Base-by-base conservation (phyloP, 2,113 vertebrate species). In the Hystrix brachyura region DNA sequence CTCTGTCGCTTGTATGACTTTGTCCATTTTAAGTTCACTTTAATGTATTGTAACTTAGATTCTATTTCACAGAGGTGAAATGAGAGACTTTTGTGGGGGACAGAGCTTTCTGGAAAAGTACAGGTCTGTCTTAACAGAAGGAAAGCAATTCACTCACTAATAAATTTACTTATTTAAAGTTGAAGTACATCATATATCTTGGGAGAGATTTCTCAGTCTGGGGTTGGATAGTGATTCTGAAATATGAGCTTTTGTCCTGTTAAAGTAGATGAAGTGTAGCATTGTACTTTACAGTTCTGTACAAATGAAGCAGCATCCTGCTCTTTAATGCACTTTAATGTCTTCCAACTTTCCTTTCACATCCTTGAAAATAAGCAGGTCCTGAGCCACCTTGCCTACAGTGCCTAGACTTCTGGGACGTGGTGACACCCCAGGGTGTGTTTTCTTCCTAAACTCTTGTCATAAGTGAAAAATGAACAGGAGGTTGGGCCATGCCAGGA, bases 1-100 rank as follows among this genome's bases (percentile, higher is more conserved):
- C 6, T 89, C 1, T 84, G 18, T 94, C 21, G 62, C 23, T 48
- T 34, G 46, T 34, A 65, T 76, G 27, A 19, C 11, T 74, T 86
- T 34, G 81, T 60, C 57, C 81, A 51, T 82, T 38, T 88, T 84
- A 88, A 71, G 48, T 69, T 64, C 43, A 60, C 53, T 78, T 32
- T 14, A 43, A 78, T 74, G 29, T 84, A 43, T 29, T 59, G 62
- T 89, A 46, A 55, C 38, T 69, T 87, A 78, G 65, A 48, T 88
- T 59, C 90, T 82, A 76, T 81, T 90, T 96, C 67, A 25, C 14
- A 87, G 79, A 76, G 14, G 38, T 23, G 88, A 95, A 92, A 83
- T 86, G 69, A 87, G 87, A 94, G 90, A 57, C 1, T 17, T 14
- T 17, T 14, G 38, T 19, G 55, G 69, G 95, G 53, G 90, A 48